phyloP scores from a whole-genome alignment of 2,888 invertebrate species.

The Toxonevra muliebris region DNA sequence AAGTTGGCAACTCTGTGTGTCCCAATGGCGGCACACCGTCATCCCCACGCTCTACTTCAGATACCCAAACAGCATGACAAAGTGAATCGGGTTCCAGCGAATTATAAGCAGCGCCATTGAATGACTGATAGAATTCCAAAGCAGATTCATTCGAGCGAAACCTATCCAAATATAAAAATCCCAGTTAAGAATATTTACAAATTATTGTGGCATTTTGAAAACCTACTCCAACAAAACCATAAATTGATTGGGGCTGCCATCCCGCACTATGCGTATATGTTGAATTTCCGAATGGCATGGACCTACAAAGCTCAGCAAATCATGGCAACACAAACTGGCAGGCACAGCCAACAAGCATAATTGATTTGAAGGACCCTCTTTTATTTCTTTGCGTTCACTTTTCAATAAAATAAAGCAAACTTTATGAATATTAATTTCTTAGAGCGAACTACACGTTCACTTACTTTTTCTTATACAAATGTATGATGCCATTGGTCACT shows the following conservation, averaged over 20 bases:
- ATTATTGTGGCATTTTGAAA: neutral
- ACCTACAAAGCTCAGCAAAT: conserved; percentile 92
- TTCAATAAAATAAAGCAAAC: neutral
- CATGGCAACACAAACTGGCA: conserved; percentile 89
- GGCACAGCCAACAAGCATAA: conserved; percentile 91
- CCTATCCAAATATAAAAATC: too few relatives aligned
- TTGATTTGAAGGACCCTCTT: conserved; percentile 79
- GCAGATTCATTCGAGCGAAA: conserved; percentile 81
- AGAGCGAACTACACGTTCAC: conserved; percentile 32
- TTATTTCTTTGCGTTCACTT: conserved; percentile 79
- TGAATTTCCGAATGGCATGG: conserved; percentile 91
- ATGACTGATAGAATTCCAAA: conserved; percentile 90
- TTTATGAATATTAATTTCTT: neutral
- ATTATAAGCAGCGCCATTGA: conserved; percentile 93
- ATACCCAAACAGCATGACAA: conserved; percentile 96
- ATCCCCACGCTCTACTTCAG: conserved; percentile 86
- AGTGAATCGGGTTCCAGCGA: conserved; percentile 90
- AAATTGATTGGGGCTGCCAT: conserved; percentile 94
- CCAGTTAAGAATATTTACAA: neutral
- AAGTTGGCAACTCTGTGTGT: conserved; percentile 95
- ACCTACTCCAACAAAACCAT: conserved; percentile 93
- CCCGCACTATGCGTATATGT: conserved; percentile 89
- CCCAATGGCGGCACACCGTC: conserved; percentile 77
- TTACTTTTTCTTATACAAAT: conserved; percentile 97
- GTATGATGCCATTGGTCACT: conserved; percentile 94